Evolutionary conservation across 37 sponge, comb jelly and placozoan genomes (phyloP).

Genomic region (Diacarnus erythraeanus): DNA sequence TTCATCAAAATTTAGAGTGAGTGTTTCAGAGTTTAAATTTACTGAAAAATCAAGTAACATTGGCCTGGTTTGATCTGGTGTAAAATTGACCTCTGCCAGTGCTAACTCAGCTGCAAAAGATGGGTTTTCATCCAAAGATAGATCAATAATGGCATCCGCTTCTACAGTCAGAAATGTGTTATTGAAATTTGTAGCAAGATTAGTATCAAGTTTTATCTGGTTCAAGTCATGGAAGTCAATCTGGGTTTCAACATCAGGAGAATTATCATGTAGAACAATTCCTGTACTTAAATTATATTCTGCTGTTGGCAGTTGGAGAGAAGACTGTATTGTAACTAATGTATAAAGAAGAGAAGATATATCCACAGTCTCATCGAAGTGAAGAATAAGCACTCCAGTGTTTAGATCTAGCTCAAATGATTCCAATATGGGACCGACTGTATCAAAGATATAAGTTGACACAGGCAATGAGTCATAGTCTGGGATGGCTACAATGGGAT

Average conservation of each 20-base stretch:
- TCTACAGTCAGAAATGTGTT: constrained; percentile 59
- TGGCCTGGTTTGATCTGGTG: constrained; percentile 59
- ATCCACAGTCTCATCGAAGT: constrained; percentile 88
- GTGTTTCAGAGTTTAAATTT: constrained; percentile 58
- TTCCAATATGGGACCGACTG: constrained; percentile 52
- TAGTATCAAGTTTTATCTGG: constrained; percentile 65
- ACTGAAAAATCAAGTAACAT: constrained; percentile 40
- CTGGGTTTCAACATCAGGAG: constrained; percentile 47
- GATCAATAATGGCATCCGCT: constrained; percentile 52
- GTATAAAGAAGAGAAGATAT: constrained; percentile 38
- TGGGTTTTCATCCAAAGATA: constrained; percentile 44
- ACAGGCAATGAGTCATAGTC: constrained; percentile 40
- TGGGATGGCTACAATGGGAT: constrained; percentile 48
- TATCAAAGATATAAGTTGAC: constrained; percentile 51
- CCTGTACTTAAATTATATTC: constrained; percentile 50
- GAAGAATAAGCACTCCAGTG: constrained; percentile 58
- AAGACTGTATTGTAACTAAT: constrained; percentile 27
- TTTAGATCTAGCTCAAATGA: constrained; percentile 74
- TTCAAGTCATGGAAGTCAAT: constrained; percentile 65
- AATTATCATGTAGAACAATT: constrained; percentile 24
- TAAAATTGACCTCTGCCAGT: constrained; percentile 17
- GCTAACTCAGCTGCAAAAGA: constrained; percentile 17
- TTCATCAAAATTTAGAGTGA: constrained; percentile 86
- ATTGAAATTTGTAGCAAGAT: constrained; percentile 51
- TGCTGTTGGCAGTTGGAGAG: background rate